phyloP scores from a whole-genome alignment of 2,888 invertebrate species.

The Reticulitermes lucifugus region DNA sequence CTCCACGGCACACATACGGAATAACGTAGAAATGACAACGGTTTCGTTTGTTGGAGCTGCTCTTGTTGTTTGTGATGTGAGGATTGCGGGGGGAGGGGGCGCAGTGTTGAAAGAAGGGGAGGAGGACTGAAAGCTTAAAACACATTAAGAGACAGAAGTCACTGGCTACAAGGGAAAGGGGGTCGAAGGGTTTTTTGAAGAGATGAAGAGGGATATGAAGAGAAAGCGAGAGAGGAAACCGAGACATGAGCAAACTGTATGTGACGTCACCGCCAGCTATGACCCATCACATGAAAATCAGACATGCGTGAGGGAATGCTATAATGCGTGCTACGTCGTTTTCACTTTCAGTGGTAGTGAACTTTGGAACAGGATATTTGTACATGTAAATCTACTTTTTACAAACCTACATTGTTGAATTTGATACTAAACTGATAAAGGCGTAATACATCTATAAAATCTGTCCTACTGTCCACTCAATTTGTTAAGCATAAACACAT shows the following conservation, averaged over 20 bases:
- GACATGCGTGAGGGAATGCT: constrained; percentile 50
- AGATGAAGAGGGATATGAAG: constrained; percentile 8
- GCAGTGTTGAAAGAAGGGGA: neutral
- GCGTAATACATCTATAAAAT: too few species aligned
- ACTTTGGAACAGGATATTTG: neutral
- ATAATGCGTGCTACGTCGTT: constrained; percentile 27
- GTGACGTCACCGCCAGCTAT: constrained; percentile 25
- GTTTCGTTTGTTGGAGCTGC: constrained; percentile 36
- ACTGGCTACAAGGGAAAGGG: constrained; percentile 25
- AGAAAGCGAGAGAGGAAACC: neutral
- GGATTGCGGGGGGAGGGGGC: constrained; percentile 1
- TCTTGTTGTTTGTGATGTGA: constrained; percentile 38
- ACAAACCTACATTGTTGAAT: too few species aligned
- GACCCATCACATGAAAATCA: constrained; percentile 42
- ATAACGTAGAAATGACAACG: constrained; percentile 38
- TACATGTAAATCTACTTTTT: too few species aligned
- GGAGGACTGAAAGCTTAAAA: constrained; percentile 37
- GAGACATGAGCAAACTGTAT: constrained; percentile 4
- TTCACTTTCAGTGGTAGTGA: constrained; percentile 14
- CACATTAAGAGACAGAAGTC: constrained; percentile 43
- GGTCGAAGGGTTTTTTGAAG: constrained; percentile 24
- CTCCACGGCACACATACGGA: constrained; percentile 35
- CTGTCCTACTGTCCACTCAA: too few species aligned
- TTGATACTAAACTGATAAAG: too few species aligned
- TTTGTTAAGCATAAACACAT: too few species aligned